Evolutionary conservation across 2,888 invertebrate genomes (phyloP).

Genomic region (Asteroscopus sphinx): DNA sequence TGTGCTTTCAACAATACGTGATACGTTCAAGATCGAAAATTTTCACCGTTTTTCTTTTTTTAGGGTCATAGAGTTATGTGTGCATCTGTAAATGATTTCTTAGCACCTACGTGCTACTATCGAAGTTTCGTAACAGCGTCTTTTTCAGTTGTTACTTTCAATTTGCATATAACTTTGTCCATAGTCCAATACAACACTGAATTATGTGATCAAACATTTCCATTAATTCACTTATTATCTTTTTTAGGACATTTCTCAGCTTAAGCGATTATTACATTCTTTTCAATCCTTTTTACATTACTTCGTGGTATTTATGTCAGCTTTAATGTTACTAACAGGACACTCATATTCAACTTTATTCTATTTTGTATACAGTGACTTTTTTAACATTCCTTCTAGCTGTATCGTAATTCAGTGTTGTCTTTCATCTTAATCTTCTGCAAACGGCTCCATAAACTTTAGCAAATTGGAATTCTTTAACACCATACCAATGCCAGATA

Average conservation of each 20-base stretch:
- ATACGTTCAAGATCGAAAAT: constrained; percentile 23
- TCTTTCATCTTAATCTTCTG: constrained; percentile 7
- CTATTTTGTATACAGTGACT: constrained; percentile 5
- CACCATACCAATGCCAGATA: not conserved
- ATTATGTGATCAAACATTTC: too few species aligned
- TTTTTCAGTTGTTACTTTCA: too few species aligned
- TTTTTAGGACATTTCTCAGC: not conserved
- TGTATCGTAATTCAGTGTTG: constrained; percentile 7
- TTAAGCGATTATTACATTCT: not conserved
- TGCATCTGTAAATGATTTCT: too few species aligned
- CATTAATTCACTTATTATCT: too few species aligned
- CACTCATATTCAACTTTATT: not conserved
- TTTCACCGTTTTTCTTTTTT: constrained; percentile 40
- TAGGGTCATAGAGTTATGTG: not conserved
- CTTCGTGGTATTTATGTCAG: not conserved
- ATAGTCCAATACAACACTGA: too few species aligned
- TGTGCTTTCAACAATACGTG: constrained; percentile 55
- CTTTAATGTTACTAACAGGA: not conserved
- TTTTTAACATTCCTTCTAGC: constrained; percentile 12
- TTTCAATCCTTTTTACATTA: constrained; percentile 2
- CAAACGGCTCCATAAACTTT: constrained; percentile 18
- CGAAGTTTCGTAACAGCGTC: too few species aligned
- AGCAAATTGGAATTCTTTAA: constrained; percentile 9
- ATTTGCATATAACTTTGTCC: too few species aligned
- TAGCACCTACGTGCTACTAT: too few species aligned